Evolutionary conservation across 2,797 vertebrate species (phyloP), one percentile per base, ranked within the genome.

Genomic region (Luscinia megarhynchos): DNA sequence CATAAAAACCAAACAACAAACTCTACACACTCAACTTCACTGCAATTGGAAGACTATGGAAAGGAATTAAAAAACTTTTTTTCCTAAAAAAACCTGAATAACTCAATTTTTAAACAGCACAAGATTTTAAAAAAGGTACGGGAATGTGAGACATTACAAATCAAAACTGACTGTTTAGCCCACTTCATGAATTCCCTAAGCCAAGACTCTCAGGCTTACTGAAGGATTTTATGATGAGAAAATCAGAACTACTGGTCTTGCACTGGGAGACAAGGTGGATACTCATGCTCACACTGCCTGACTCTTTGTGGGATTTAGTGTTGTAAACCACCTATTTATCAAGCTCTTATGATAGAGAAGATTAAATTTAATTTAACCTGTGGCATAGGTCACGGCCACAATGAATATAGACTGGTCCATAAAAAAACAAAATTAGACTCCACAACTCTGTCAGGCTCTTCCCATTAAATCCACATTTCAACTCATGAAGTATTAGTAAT

Each of bases 381-480:
- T 30, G 40, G 21, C 45, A 58, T 1, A 38, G 53, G 57, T 75
- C 84, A 83, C 0, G 0, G 50, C 27, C 58, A 82, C 48, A 64
- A 30, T n/a, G 23, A 75, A 87, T 94, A 75, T 0, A 53, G 27
- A 77, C 11, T 15, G 16, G 29, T 22, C 50, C 36, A 7, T 83
- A 54, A 66, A 79, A 57, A 57, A 46, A 0, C n/a, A 66, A 51
- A 78, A 78, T 34, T 23, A 64, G 32, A 64, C 22, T 36, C 26
- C 11, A n/a, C 50, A 80, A 38, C 15, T 69, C 54, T 40, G 48
- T 53, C 68, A 89, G 69, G 38, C 46, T 85, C 53, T 83, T 87
- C 50, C 68, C 54, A 64, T 64, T 74, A 92, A 92, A 89, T 48
- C 30, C 34, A 34, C 54, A 77, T 36, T 62, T 61, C 66, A 72